Evolutionary conservation across 2,888 invertebrate genomes (phyloP).

Genomic region (Pseudococcus longispinus): DNA sequence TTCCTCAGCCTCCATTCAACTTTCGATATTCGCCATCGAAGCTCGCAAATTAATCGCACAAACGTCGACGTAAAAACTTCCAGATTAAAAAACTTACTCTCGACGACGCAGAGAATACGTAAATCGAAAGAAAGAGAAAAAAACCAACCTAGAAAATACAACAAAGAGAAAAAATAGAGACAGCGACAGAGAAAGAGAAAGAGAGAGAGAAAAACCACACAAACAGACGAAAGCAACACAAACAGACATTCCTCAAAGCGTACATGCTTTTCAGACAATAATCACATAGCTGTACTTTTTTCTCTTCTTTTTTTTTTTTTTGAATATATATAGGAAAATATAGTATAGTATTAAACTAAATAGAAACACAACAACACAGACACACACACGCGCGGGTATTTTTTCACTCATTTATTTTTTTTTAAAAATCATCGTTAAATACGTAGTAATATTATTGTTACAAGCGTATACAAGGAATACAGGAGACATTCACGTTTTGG

Average conservation of each 20-base stretch:
- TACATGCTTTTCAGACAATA: constrained; percentile 39
- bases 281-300: constrained; percentile 4
- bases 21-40: not conserved
- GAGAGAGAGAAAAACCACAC: constrained; percentile 47
- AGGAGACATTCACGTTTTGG: constrained; percentile 66
- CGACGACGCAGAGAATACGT: not conserved
- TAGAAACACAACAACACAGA: constrained; percentile 5
- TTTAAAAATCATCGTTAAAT: constrained; percentile 1
- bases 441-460: constrained; percentile 6
- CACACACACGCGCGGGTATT: not conserved
- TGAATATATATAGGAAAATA: not conserved
- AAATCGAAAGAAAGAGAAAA: not conserved
- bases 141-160: constrained; percentile 24
- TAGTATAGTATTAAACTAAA: constrained; percentile 18
- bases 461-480: constrained; percentile 25
- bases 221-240: constrained; percentile 58
- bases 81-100: not conserved
- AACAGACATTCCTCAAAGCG: constrained; percentile 42
- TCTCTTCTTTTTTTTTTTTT: not conserved
- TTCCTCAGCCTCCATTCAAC: not conserved
- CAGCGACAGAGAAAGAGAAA: constrained; percentile 58
- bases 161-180: constrained; percentile 57
- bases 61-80: not conserved
- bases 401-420: not conserved
- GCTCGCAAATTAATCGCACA: not conserved